Evolutionary conservation across 2,113 vertebrate genomes (phyloP).

Genomic region (Alligator mississippiensis): DNA sequence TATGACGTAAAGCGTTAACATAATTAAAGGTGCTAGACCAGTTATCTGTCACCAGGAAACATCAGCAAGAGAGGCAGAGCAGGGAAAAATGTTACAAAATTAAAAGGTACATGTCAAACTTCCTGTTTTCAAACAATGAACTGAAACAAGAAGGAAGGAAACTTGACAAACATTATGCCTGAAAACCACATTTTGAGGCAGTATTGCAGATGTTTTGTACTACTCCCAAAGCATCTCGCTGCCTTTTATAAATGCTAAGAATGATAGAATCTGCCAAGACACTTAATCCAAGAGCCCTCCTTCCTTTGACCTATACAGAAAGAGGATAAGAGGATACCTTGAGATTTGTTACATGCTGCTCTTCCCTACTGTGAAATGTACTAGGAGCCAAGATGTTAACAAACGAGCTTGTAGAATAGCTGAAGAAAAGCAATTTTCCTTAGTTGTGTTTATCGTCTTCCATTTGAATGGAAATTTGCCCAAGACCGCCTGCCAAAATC

Average conservation of each 20-base stretch:
- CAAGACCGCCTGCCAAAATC: not conserved
- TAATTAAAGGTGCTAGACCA: not conserved
- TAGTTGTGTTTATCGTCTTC: not conserved
- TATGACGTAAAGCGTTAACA: not conserved
- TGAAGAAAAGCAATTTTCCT: not conserved
- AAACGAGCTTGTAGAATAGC: not conserved
- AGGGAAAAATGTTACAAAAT: constrained; percentile 51
- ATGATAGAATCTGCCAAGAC: not conserved
- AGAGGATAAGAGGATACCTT: not conserved
- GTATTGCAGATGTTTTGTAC: not conserved
- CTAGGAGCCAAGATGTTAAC: not conserved
- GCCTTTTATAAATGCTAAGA: not conserved
- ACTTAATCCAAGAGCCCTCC: not conserved
- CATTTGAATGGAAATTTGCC: not conserved
- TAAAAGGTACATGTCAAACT: constrained; percentile 46
- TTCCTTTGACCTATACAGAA: not conserved
- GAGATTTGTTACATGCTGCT: too few species aligned
- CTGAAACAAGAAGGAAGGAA: constrained; percentile 66
- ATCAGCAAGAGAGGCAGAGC: not conserved
- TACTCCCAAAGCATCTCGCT: not conserved
- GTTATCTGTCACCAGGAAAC: not conserved
- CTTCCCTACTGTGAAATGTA: not conserved
- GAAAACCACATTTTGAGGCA: constrained; percentile 46
- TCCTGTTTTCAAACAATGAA: constrained; percentile 71
- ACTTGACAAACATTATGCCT: constrained; percentile 40